Evolutionary conservation across 2,888 invertebrate species (phyloP), one percentile per base, ranked within the genome.

Genomic region (Metopia argyrocephala): DNA sequence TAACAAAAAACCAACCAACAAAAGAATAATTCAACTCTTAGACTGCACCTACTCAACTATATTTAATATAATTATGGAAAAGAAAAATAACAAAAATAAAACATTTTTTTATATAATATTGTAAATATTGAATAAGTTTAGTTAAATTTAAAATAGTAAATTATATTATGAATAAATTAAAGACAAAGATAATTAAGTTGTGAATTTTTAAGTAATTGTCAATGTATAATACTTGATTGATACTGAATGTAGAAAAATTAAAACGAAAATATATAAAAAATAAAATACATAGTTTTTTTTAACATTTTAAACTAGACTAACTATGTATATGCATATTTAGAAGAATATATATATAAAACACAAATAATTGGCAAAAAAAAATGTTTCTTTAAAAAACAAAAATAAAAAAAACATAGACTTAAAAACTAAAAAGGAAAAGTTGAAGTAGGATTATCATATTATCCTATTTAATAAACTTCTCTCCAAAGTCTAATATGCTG

Each of bases 1-100:
- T 61, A 27, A 64, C 27, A 45, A 31, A 65, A 38, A 66, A 50
- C 48, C 12, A 61, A 61, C 46, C 7, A 61, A 59, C 28, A 78
- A 61, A n/a, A 74, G 56, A 70, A 57, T 61, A 61, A 83, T 70
- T 73, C 66, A 87, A 87, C 86, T 86, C 85, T 87, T 88, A 87
- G 87, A 87, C 88, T 88, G 87, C 88, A 87, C 87, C 85, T 86
- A 86, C 66, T 75, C 66, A 86, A 84, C 84, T 87, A 85, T 83
- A 76, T 71, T 71, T 70, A 46, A n/a, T 45, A 65, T 59, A 68
- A 66, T 25, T 54, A 50, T 28, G 50, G 65, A 57, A 28, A n/a
- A 61, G 21, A 46, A 57, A 46, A 28, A 38, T 27, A 52, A 25
- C 12, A 28, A 56, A 69, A 15, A 65, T 64, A 38, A 21, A 28